phyloP scores from a whole-genome alignment of 2,113 vertebrate species.

The Crotalus viridis region DNA sequence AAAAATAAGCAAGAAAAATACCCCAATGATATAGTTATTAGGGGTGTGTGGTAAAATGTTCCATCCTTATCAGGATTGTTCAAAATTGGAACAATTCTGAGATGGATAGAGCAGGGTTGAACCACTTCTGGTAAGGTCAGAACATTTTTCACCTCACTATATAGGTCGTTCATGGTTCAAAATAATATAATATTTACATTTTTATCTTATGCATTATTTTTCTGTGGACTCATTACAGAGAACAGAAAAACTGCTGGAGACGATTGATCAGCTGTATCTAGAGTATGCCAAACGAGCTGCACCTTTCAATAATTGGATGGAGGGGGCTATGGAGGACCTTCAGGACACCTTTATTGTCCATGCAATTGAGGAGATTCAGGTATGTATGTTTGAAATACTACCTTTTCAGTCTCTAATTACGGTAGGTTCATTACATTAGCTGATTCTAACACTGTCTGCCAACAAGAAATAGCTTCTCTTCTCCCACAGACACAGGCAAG shows the following conservation, averaged over 20 bases:
- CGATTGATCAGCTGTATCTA: constrained; percentile 95
- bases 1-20: background rate
- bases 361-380: constrained; percentile 98
- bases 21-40: background rate
- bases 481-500: background rate
- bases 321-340: constrained; percentile 97
- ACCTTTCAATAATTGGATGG: constrained; percentile 99
- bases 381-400: constrained; percentile 43
- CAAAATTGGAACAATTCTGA: background rate
- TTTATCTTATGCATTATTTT: constrained; percentile 27
- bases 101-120: background rate
- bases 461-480: background rate
- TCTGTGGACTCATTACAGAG: constrained; percentile 69
- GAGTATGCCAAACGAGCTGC: constrained; percentile 97
- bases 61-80: background rate
- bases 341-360: constrained; percentile 98
- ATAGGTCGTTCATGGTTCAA: background rate
- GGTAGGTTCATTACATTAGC: background rate
- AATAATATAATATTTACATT: background rate
- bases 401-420: background rate
- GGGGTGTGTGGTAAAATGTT: background rate
- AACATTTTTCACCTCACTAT: background rate
- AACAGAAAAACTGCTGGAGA: constrained; percentile 95
- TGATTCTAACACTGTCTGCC: background rate
- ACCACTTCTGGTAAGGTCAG: background rate